phyloP scores from a whole-genome alignment of 2,888 invertebrate genomes.

The Caenorhabditis drosophilae region DNA sequence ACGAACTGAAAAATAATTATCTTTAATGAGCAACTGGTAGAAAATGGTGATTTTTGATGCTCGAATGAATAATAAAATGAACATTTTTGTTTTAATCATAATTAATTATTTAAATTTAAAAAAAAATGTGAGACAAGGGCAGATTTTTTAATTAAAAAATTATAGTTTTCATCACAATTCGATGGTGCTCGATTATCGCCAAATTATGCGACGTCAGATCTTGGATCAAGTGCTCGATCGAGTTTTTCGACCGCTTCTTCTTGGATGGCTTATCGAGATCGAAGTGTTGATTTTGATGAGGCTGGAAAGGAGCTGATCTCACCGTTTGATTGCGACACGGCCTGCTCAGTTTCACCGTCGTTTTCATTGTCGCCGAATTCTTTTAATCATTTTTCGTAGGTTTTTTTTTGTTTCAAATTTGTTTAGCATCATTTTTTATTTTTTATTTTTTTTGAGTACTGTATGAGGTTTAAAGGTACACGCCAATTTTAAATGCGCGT shows the following conservation, averaged over 20 bases:
- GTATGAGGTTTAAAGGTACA: too few relatives aligned
- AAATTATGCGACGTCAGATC: constrained; percentile 66
- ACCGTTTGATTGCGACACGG: constrained; percentile 33
- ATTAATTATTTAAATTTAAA: too few relatives aligned
- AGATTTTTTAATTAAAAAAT: too few relatives aligned
- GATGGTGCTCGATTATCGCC: constrained; percentile 52
- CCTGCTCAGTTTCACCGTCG: constrained; percentile 21
- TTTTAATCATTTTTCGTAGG: constrained; percentile 29
- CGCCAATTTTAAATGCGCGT: too few relatives aligned
- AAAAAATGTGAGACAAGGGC: too few relatives aligned
- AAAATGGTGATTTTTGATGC: too few relatives aligned
- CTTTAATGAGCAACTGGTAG: too few relatives aligned
- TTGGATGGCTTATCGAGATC: constrained; percentile 63
- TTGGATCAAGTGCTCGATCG: constrained; percentile 65
- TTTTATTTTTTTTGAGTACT: background rate
- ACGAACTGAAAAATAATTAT: background rate
- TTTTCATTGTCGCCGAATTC: constrained; percentile 33
- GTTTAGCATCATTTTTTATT: constrained; percentile 3
- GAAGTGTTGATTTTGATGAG: constrained; percentile 27
- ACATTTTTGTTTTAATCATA: too few relatives aligned
- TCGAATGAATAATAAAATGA: background rate
- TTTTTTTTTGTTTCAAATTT: background rate
- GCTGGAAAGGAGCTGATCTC: constrained; percentile 30
- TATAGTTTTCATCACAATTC: constrained; percentile 29
- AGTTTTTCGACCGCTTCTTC: constrained; percentile 51